Evolutionary conservation across 2,113 vertebrate species (phyloP).

Genomic region (Alligator sinensis): DNA sequence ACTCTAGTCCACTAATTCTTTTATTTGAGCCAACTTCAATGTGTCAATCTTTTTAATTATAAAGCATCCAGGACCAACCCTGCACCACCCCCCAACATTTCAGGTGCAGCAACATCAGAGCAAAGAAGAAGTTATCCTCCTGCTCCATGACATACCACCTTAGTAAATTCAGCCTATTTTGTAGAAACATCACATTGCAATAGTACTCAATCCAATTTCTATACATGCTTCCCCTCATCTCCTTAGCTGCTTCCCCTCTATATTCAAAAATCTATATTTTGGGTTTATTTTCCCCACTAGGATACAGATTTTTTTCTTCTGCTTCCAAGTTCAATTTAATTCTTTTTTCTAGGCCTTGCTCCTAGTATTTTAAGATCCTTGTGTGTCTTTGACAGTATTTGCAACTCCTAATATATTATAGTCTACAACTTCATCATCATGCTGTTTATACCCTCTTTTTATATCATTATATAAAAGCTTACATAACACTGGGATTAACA

Average conservation of each 20-base stretch:
- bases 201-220: background rate
- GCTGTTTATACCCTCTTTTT: background rate
- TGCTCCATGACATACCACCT: background rate
- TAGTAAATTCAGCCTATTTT: background rate
- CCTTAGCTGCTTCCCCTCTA: background rate
- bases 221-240: background rate
- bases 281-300: background rate
- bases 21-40: background rate
- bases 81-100: background rate
- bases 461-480: background rate
- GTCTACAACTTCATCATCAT: background rate
- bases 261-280: background rate
- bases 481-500: background rate
- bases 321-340: background rate
- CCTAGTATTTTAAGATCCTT: background rate
- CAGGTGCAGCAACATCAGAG: background rate
- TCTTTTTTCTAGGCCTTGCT: background rate
- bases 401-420: background rate
- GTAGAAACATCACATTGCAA: background rate
- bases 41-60: background rate
- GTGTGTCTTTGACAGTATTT: background rate
- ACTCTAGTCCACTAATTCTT: background rate
- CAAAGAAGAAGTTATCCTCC: background rate
- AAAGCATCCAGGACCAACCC: background rate
- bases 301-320: background rate